Evolutionary conservation across 2,797 vertebrate genomes (phyloP).

Genomic region (Pseudomugil tenellus): DNA sequence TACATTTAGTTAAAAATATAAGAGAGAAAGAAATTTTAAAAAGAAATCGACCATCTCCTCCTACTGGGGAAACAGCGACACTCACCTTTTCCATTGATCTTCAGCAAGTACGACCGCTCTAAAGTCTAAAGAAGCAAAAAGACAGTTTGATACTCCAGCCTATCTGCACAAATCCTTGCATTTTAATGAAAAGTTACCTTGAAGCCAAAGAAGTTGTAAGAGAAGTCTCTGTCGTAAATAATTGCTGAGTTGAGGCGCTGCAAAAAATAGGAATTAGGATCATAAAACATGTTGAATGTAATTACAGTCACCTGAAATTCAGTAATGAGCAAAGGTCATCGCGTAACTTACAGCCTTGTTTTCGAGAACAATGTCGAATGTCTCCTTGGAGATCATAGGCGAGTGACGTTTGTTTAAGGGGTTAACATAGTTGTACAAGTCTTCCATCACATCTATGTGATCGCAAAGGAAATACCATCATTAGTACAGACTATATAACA

Average conservation of each 20-base stretch:
- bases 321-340: neutral
- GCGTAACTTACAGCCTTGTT: constrained; percentile 86
- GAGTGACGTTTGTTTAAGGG: constrained; percentile 89
- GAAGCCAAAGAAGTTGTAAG: constrained; percentile 98
- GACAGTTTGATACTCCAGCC: neutral
- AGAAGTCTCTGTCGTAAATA: constrained; percentile 96
- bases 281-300: neutral
- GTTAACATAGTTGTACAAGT: constrained; percentile 92
- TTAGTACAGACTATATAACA: neutral
- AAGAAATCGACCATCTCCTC: neutral
- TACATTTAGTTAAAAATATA: constrained; percentile 1
- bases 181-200: constrained; percentile 73
- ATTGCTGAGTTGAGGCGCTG: constrained; percentile 94
- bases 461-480: neutral
- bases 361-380: constrained; percentile 86
- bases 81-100: constrained; percentile 90
- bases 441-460: constrained; percentile 90
- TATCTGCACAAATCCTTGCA: neutral
- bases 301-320: neutral
- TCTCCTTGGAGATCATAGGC: constrained; percentile 93
- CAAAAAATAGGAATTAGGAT: neutral
- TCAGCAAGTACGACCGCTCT: constrained; percentile 95
- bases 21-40: neutral
- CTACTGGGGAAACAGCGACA: neutral
- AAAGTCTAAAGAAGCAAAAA: constrained; percentile 81